A percentile compares a stretch with the other conserved stretches of the same genome.
phyloP scores from a whole-genome alignment of 2,113 vertebrate genomes.

The Spilogale gracilis region DNA sequence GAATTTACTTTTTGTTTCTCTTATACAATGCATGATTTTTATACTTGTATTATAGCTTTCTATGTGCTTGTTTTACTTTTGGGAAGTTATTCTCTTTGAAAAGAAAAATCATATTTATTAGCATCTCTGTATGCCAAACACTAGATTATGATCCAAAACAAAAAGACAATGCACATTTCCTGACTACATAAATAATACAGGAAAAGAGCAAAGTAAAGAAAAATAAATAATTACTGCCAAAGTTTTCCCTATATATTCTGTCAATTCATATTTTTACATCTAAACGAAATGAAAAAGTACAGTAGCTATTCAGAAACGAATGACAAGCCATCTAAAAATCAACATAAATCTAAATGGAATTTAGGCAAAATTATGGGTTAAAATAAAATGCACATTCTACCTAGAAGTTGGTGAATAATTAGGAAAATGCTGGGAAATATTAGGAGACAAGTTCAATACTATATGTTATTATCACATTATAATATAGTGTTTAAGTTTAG shows the following conservation, averaged over 20 bases:
- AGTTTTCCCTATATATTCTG: not conserved
- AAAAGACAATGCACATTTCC: not conserved
- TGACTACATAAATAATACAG: not conserved
- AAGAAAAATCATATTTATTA: not conserved
- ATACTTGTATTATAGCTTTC: not conserved
- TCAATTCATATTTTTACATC: not conserved
- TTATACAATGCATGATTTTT: not conserved
- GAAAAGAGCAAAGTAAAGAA: not conserved
- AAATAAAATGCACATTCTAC: slow-evolving; percentile 8
- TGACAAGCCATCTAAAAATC: not conserved
- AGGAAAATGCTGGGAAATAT: not conserved
- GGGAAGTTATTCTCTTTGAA: not conserved
- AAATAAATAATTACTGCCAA: not conserved
- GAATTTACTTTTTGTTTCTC: not conserved
- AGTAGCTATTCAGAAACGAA: not conserved
- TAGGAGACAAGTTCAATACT: not conserved
- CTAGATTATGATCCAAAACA: not conserved
- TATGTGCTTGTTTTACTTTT: not conserved
- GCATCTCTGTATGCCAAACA: not conserved
- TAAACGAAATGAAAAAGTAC: not conserved
- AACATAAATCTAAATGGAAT: not conserved
- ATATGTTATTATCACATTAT: not conserved
- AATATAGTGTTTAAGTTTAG: not conserved
- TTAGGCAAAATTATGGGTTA: not conserved
- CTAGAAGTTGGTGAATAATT: not conserved